Conservation (phyloP, 1,140 invertebrate species). For the Papilio aristodemus region DNA sequence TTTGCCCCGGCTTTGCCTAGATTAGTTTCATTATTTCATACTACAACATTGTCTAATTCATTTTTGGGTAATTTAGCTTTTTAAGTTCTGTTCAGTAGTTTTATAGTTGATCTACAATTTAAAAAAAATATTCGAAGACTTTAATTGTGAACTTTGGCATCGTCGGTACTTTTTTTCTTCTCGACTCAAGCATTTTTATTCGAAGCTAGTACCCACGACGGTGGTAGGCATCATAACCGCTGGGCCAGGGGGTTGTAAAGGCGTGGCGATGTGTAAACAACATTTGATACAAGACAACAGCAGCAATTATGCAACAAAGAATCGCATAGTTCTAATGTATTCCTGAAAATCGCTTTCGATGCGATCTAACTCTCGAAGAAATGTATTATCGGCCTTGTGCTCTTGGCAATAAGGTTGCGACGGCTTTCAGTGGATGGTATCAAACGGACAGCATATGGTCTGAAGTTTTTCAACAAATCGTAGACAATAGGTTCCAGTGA, state of each 20-base stretch:
- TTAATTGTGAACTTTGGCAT: too few relatives aligned
- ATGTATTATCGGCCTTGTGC: neutral
- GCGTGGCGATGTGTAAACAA: neutral
- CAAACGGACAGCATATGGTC: constrained; percentile 3
- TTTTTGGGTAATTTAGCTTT: too few relatives aligned
- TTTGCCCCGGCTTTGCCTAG: too few relatives aligned
- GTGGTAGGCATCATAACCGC: neutral
- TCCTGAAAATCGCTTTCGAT: constrained; percentile 33
- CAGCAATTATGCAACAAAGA: constrained; percentile 16
- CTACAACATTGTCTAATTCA: too few relatives aligned
- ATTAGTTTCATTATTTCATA: too few relatives aligned
- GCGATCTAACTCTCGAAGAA: neutral
- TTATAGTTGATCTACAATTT: too few relatives aligned
- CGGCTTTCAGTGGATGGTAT: neutral
- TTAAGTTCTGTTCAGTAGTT: too few relatives aligned
- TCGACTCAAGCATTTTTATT: neutral
- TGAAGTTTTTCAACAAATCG: constrained; percentile 45
- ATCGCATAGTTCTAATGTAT: constrained; percentile 35
- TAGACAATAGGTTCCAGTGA: constrained; percentile 47
- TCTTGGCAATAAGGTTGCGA: neutral
- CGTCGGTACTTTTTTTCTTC: too few relatives aligned
- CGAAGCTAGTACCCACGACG: neutral
- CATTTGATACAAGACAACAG: constrained; percentile 6
- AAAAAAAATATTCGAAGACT: too few relatives aligned
- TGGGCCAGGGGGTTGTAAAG: neutral